Conservation (phyloP, 2,797 vertebrate species). For the Heterohyrax brucei region DNA sequence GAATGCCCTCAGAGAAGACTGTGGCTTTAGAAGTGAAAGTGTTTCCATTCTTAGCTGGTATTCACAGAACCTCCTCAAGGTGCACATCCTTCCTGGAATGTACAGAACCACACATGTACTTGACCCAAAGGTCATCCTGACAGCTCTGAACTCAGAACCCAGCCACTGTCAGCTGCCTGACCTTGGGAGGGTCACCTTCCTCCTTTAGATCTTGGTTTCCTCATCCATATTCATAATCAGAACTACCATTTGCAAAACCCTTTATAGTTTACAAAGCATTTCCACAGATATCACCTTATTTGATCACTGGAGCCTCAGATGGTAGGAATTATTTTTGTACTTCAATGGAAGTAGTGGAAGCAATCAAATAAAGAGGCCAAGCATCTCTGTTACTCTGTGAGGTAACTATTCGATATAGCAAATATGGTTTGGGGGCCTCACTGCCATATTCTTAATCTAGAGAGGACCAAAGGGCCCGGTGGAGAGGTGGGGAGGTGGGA, state of each 20-base stretch:
- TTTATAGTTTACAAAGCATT: not conserved
- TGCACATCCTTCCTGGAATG: rapidly evolving
- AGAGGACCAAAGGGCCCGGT: not conserved
- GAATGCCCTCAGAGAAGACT: not conserved
- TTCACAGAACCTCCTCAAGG: not conserved
- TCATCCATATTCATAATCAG: not conserved
- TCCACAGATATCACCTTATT: not conserved
- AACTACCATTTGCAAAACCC: not conserved
- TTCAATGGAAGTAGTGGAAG: not conserved
- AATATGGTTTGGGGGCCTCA: not conserved
- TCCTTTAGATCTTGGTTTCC: not conserved
- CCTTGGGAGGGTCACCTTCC: not conserved
- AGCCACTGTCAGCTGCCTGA: rapidly evolving
- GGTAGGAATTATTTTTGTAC: not conserved
- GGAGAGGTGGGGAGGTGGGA: not conserved
- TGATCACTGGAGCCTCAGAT: not conserved
- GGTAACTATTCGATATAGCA: not conserved
- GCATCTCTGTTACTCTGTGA: not conserved
- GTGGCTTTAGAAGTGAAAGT: not conserved
- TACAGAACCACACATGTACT: not conserved
- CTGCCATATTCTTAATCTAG: not conserved
- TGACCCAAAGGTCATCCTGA: not conserved
- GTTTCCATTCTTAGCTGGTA: not conserved
- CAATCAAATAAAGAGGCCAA: not conserved
- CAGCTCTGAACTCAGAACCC: not conserved